Base-by-base conservation (phyloP, 2,113 vertebrate genomes). In the Rhinopomastus cyanomelas region DNA sequence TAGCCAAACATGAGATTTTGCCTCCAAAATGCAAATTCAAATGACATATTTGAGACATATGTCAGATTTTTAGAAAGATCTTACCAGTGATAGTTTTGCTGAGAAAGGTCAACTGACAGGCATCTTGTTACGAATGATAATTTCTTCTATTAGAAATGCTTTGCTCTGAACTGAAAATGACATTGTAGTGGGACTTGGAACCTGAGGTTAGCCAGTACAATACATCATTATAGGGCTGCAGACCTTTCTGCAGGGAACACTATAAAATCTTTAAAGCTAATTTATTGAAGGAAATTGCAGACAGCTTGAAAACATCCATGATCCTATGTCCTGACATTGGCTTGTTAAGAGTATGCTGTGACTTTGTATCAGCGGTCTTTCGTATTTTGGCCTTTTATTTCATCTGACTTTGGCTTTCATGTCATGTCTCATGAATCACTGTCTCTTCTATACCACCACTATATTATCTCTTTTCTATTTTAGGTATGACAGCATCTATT, bases 281-380 rank as follows among this genome's bases (percentile, higher is more conserved):
- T 95, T 94, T 95, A 89, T 36, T 57, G 72, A 91, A 85, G 48
- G 44, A 74, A 93, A 91, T 83, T 85, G 75, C 52, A 91, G 93
- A 71, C 67, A 89, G 81, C 60, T 92, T 92, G 89, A 93, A 93
- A 89, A 92, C 64, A 87, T 80, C 85, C 72, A 71, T 83, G 93
- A 87, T 79, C 62, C 55, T 94, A 62, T 86, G 80, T 78, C 87
- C 30, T 79, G 94, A 92, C 87, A 87, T 4, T 80, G 82, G 19
- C 85, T 91, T 69, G 34, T 92, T 93, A 92, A 82, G 56, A 22
- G 3, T 37, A 26, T 39, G 20, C 60, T 83, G 68, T 87, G 75
- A 46, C 60, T 85, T 75, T 76, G 25, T 90, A 82, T 77, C 75
- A 82, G 14, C 62, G n/a, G 17, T 53, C 49, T 87, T 91, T 84